phyloP scores from a whole-genome alignment of 2,113 vertebrate genomes.

The Phaethon lepturus region DNA sequence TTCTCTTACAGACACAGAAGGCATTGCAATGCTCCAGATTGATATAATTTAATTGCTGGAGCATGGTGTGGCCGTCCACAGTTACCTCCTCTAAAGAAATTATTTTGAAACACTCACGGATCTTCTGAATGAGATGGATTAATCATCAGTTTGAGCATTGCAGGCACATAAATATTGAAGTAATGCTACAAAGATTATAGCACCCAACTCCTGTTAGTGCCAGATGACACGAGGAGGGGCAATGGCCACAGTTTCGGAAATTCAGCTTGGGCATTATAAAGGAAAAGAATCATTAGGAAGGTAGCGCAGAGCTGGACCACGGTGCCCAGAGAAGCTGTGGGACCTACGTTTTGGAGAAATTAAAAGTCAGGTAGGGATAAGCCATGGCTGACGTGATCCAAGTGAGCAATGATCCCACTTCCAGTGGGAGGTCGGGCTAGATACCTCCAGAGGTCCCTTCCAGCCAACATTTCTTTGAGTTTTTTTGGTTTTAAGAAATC shows the following conservation, averaged over 20 bases:
- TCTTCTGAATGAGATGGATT: not conserved
- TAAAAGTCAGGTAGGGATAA: not conserved
- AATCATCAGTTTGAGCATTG: rapidly evolving
- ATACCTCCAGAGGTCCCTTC: not conserved
- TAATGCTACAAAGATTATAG: rapidly evolving
- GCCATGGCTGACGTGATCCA: rapidly evolving
- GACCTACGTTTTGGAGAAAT: not conserved
- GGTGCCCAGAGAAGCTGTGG: not conserved
- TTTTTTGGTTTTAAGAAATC: not conserved
- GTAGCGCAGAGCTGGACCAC: not conserved
- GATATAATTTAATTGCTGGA: not conserved
- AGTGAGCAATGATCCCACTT: not conserved
- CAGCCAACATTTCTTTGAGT: not conserved
- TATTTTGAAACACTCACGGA: not conserved
- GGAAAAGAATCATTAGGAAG: not conserved
- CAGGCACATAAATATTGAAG: rapidly evolving
- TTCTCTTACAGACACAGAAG: not conserved
- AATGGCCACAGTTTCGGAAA: not conserved
- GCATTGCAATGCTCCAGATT: not conserved
- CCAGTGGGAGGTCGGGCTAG: not conserved
- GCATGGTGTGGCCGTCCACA: not conserved
- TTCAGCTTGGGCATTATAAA: not conserved
- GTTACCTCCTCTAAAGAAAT: not conserved
- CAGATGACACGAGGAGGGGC: not conserved
- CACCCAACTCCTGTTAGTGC: not conserved